Base-by-base conservation (phyloP, 2,888 invertebrate genomes). In the Rambutsinella grinnellia region DNA sequence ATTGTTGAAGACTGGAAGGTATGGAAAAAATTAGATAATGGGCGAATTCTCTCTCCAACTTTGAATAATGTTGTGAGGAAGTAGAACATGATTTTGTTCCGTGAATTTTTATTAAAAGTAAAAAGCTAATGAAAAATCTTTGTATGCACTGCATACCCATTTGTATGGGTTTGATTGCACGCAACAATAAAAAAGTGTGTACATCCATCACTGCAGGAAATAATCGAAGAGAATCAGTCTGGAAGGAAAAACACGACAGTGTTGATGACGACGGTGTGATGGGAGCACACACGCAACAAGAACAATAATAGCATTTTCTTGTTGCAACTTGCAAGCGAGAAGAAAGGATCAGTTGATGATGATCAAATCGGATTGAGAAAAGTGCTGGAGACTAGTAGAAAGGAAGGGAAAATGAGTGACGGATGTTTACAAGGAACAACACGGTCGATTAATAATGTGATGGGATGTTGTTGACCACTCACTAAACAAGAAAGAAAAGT, bases 341-440 rank as follows among this genome's bases (percentile, higher is more conserved):
- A n/a, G n/a, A n/a, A n/a, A n/a, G n/a, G n/a, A n/a, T n/a, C n/a
- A n/a, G n/a, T n/a, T n/a, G n/a, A n/a, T n/a, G n/a, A n/a, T n/a
- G n/a, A n/a, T n/a, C n/a, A n/a, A n/a, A n/a, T n/a, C n/a, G n/a
- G n/a, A n/a, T n/a, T n/a, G n/a, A n/a, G n/a, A n/a, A n/a, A n/a
- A n/a, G n/a, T n/a, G n/a, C n/a, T n/a, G n/a, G n/a, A n/a, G n/a
- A n/a, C n/a, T n/a, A n/a, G n/a, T n/a, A n/a, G 44, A 8, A 44
- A 13, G 8, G 44, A 13, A 44, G 19, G 19, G 5, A n/a, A n/a
- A 49, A 49, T 49, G 19, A 17, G 10, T 49, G 49, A 49, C 15
- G 49, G 49, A 49, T 49, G 49, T 49, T 49, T 49, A 49, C 49
- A 49, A 49, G 49, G 49, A 49, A 49, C 49, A 17, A 49, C 49